Evolutionary conservation across 2,888 invertebrate genomes (phyloP).

Genomic region (Cerastoderma edule): DNA sequence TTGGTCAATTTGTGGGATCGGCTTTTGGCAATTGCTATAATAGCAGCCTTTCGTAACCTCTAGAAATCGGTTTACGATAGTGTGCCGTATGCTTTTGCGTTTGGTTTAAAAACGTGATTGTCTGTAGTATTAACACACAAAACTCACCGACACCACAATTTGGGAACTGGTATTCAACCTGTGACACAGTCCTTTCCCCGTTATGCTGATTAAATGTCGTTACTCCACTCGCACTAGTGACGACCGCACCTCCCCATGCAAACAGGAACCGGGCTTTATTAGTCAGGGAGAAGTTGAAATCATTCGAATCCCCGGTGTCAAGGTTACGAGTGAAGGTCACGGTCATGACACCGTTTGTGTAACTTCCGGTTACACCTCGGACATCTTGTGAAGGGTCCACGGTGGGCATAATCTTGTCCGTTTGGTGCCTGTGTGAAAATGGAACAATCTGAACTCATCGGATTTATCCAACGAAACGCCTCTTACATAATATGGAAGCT

Average conservation of each 20-base stretch:
- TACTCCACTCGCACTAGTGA: neutral
- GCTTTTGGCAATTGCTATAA: too few relatives aligned
- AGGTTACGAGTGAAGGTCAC: conserved; percentile 61
- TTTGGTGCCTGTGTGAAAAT: conserved; percentile 26
- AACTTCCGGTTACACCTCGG: conserved; percentile 33
- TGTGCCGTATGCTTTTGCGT: too few relatives aligned
- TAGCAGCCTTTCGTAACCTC: too few relatives aligned
- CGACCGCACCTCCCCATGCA: conserved; percentile 59
- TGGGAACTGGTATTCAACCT: conserved; percentile 38
- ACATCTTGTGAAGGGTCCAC: conserved; percentile 57
- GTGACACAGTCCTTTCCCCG: conserved; percentile 28
- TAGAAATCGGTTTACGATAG: too few relatives aligned
- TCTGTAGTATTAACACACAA: neutral
- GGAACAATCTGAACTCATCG: too few relatives aligned
- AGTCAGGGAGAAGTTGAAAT: conserved; percentile 45
- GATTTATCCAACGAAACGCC: too few relatives aligned
- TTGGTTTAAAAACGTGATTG: too few relatives aligned
- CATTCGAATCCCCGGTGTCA: conserved; percentile 53
- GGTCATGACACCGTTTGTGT: conserved; percentile 54
- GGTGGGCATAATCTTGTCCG: conserved; percentile 28
- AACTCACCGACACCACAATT: conserved; percentile 29
- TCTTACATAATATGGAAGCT: too few relatives aligned
- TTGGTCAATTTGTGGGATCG: too few relatives aligned
- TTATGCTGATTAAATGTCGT: conserved; percentile 32
- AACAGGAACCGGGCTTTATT: conserved; percentile 80